Base-by-base conservation (phyloP, 2,113 vertebrate genomes). In the Hystrix cristata region DNA sequence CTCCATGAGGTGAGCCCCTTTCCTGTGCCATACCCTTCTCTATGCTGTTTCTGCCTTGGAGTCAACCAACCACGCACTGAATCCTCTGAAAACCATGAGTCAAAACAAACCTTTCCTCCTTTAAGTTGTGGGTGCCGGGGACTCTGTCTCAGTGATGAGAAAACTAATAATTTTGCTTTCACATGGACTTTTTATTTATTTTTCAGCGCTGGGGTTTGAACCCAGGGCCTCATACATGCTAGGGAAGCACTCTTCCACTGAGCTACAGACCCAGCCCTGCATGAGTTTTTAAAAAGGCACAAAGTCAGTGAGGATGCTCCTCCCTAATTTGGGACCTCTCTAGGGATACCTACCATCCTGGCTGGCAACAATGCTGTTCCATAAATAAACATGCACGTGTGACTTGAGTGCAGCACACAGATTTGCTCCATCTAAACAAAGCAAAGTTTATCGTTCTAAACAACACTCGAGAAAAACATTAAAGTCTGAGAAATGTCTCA, bases 381-480 rank as follows among this genome's bases (percentile, higher is more conserved):
- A 92, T 69, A 94, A 69, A 82, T 5, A 78, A 84, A 89, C 59
- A 78, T 11, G 64, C 48, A 83, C 5, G 0, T 23, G 31, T 19
- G 64, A 85, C 87, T 57, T 60, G 34, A 72, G 46, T 15, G 8
- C 25, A 21, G 57, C 2, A 1, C n/a, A 25, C 15, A 83, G 19
- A 72, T 43, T 38, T 53, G 53, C 19, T 83, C 83, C 86, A 76
- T 46, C 18, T 72, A 87, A 92, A 94, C n/a, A 55, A 94, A 92
- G 94, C 38, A 65, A 93, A 93, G 51, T 55, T 60, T 53, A 93
- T 55, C 80, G n/a, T 55, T 96, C 91, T 53, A 85, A 95, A 88
- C 82, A 51, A 74, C 83, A 95, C 29, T 91, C 29, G 23, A 60
- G 46, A 7, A 65, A 85, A 94, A 86, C 53, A 92, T 64, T 19